Conservation (phyloP, 2,797 vertebrate species). For the Gallirallus australis region DNA sequence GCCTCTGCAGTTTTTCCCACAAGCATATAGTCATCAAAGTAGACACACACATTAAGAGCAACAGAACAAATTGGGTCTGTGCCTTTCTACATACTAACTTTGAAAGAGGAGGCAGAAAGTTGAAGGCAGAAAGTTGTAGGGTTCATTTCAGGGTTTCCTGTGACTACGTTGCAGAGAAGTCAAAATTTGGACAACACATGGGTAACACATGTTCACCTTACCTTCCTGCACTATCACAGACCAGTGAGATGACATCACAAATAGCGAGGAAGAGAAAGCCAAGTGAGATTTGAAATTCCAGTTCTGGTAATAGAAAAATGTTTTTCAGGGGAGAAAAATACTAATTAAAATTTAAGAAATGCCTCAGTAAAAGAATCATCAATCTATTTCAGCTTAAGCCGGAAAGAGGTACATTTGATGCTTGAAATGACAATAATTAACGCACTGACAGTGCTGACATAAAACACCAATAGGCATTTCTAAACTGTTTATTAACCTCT, state of each 20-base stretch:
- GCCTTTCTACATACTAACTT: background rate
- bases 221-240: background rate
- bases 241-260: background rate
- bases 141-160: background rate
- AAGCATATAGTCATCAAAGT: background rate
- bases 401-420: background rate
- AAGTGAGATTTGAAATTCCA: background rate
- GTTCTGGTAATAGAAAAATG: background rate
- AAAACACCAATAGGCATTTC: background rate
- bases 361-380: background rate
- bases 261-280: background rate
- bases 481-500: constrained; percentile 29
- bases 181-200: background rate
- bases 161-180: background rate
- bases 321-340: background rate
- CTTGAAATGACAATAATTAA: background rate
- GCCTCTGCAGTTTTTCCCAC: background rate
- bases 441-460: background rate
- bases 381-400: background rate
- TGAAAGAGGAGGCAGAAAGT: background rate
- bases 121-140: background rate
- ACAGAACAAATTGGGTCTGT: background rate
- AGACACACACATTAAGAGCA: background rate
- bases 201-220: background rate
- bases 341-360: constrained; percentile 1